Conservation (phyloP, 2,113 vertebrate species). For the Camelus bactrianus region DNA sequence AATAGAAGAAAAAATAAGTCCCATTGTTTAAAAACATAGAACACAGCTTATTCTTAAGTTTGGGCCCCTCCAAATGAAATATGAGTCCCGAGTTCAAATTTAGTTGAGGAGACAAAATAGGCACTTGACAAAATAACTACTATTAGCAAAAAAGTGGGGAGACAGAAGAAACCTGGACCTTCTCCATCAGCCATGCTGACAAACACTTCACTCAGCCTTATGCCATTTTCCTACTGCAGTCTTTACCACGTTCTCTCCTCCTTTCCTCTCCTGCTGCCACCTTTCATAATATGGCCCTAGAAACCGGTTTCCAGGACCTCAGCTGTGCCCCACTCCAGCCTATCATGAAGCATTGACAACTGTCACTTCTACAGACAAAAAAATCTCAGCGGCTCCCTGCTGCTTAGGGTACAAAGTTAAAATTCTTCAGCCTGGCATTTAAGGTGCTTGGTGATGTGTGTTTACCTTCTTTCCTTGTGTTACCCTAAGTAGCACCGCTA, state of each 20-base stretch:
- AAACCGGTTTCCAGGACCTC: background rate
- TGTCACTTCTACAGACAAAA: background rate
- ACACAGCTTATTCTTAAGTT: background rate
- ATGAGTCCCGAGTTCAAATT: background rate
- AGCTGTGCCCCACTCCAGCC: background rate
- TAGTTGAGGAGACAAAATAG: constrained; percentile 38
- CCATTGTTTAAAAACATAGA: background rate
- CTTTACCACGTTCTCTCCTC: background rate
- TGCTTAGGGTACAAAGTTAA: background rate
- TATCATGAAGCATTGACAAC: background rate
- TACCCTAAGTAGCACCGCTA: background rate
- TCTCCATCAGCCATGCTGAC: background rate
- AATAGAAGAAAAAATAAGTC: constrained; percentile 11
- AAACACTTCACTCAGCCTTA: background rate
- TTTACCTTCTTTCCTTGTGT: background rate
- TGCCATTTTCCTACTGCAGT: background rate
- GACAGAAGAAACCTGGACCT: background rate
- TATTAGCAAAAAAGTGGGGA: background rate
- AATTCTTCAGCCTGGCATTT: background rate
- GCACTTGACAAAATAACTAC: background rate
- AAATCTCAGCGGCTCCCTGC: background rate
- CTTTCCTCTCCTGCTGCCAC: background rate
- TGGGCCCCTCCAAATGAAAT: background rate
- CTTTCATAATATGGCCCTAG: background rate
- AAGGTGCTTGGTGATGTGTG: background rate